Percentiles rank a stretch among this genome's conserved stretches.
These are phyloP conservation scores for Dryococelus australis DNA, from an alignment of 2,888 invertebrate genomes.

Conservation along the genomic window DNA sequence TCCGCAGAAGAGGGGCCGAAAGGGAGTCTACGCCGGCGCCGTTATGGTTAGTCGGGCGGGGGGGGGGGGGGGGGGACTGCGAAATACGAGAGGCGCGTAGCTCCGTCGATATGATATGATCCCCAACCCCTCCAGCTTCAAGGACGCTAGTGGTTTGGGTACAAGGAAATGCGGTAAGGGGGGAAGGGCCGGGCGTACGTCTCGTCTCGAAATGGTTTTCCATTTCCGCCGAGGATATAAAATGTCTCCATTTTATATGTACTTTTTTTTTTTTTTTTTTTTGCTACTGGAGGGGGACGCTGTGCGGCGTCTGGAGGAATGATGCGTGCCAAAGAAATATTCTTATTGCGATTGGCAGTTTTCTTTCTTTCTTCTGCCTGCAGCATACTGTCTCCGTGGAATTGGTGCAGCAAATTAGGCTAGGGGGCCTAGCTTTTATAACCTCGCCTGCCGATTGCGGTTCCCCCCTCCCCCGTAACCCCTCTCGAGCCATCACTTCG, in stretches of 20 bases:
- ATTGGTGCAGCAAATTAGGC: slow-evolving; percentile 13
- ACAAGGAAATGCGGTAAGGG: not conserved
- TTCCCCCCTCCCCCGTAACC: not conserved
- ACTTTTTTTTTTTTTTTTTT: too few species aligned
- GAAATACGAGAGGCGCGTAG: not conserved
- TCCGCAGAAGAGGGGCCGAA: not conserved
- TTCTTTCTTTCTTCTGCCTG: not conserved
- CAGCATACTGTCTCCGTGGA: not conserved
- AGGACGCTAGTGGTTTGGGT: slow-evolving; percentile 13
- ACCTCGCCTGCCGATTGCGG: not conserved
- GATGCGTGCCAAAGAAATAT: not conserved
- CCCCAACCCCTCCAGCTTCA: not conserved
- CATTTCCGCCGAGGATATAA: slow-evolving; percentile 44
- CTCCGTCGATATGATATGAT: slow-evolving; percentile 18
- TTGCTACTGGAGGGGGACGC: slow-evolving; percentile 13
- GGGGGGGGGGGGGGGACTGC: too few species aligned
- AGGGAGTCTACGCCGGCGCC: not conserved
- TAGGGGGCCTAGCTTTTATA: not conserved
- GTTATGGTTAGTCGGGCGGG: not conserved
- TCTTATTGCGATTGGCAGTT: slow-evolving; percentile 6
- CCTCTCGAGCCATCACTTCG: not conserved
- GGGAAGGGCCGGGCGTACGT: not conserved
- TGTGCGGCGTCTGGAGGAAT: not conserved
- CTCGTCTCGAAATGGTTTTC: slow-evolving; percentile 40
- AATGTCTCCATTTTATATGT: slow-evolving; percentile 37